Evolutionary conservation across 2,797 vertebrate species (phyloP).

Genomic region (Sarcoramphus papa): DNA sequence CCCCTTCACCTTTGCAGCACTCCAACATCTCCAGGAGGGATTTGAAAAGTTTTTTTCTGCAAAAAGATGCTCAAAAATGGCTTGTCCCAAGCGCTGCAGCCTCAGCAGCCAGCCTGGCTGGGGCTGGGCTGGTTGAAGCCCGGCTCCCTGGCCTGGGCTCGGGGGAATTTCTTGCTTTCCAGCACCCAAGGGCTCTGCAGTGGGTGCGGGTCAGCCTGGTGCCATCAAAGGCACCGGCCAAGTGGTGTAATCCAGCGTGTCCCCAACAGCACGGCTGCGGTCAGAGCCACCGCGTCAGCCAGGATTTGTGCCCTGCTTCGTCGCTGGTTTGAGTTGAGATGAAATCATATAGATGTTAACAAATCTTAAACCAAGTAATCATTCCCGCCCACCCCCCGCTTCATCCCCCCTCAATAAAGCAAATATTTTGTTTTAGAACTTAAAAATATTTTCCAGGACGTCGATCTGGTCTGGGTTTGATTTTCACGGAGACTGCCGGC

Average conservation of each 20-base stretch:
- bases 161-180: background rate
- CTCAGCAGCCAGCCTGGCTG: too few relatives aligned
- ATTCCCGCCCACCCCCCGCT: accelerated
- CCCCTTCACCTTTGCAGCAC: background rate
- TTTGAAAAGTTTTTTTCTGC: background rate
- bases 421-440: background rate
- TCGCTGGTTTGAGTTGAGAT: accelerated
- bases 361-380: background rate
- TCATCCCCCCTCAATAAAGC: background rate
- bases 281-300: accelerated
- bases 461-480: background rate
- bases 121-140: background rate
- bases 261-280: accelerated
- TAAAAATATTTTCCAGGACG: background rate
- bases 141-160: background rate
- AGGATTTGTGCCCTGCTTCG: background rate
- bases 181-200: background rate
- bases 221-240: accelerated
- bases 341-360: background rate
- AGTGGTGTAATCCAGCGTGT: background rate
- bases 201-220: background rate
- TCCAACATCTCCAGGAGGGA: accelerated
- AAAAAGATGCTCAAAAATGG: background rate
- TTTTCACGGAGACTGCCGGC: background rate
- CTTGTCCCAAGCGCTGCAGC: accelerated